Percentiles rank a stretch among this genome's conserved stretches.
Conservation (phyloP, 2,797 vertebrate genomes). For the Catharus ustulatus region DNA sequence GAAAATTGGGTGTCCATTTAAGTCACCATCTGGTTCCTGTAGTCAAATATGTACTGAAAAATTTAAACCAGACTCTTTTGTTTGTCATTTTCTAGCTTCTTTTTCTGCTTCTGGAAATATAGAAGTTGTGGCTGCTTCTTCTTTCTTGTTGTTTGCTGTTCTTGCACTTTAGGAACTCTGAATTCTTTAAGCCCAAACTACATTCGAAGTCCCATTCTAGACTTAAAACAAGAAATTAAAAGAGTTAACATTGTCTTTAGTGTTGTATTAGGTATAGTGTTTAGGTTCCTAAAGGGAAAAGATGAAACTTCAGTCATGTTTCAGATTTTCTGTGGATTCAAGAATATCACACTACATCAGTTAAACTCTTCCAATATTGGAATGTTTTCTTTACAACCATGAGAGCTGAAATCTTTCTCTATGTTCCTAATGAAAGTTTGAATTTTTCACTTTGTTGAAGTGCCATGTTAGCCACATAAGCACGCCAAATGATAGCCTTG, state of each 20-base stretch:
- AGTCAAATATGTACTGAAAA: background rate
- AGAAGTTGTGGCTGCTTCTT: background rate
- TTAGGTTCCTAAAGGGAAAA: background rate
- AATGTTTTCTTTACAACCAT: slow-evolving; percentile 36
- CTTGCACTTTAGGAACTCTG: background rate
- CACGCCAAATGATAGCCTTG: slow-evolving; percentile 12
- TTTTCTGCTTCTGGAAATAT: background rate
- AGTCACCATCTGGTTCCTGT: background rate
- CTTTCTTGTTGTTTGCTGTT: background rate
- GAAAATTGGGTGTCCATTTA: background rate
- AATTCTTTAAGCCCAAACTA: background rate
- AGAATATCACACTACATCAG: background rate
- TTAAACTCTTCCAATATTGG: background rate
- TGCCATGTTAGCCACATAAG: slow-evolving; percentile 30
- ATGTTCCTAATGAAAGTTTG: slow-evolving; percentile 17
- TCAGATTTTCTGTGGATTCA: background rate
- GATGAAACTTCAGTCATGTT: background rate
- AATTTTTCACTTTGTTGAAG: slow-evolving; percentile 23
- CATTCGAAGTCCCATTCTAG: background rate
- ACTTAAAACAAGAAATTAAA: background rate
- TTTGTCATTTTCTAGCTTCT: background rate
- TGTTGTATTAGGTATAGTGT: background rate
- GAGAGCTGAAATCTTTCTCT: background rate
- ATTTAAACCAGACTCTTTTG: slow-evolving; percentile 5
- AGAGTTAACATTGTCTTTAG: background rate